Percentiles rank a stretch among this genome's conserved stretches.
These are phyloP conservation scores for Channa argus DNA, from an alignment of 2,113 vertebrate species.

Conservation along the genomic window DNA sequence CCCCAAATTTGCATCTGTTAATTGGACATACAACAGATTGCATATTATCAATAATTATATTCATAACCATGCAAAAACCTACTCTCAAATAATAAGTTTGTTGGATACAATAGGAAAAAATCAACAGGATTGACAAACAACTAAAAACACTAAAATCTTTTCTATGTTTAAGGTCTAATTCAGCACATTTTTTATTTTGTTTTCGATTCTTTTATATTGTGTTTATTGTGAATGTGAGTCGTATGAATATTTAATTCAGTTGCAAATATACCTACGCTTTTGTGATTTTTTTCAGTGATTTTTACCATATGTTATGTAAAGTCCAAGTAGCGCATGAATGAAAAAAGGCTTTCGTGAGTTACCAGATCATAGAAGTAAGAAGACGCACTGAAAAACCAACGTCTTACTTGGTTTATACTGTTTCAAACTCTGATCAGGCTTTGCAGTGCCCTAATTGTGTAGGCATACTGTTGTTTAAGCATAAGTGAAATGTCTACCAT, in stretches of 20 bases:
- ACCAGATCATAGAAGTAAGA: neutral
- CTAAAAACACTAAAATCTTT: neutral
- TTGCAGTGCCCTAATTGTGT: neutral
- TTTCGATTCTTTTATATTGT: neutral
- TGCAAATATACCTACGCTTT: neutral
- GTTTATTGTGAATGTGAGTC: too few species aligned
- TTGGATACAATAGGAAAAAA: too few species aligned
- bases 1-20: neutral
- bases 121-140: neutral
- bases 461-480: slow-evolving; percentile 7
- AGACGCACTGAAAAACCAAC: too few species aligned
- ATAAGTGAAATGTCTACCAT: slow-evolving; percentile 51
- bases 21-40: neutral
- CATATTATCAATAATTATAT: neutral
- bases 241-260: too few species aligned
- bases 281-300: neutral
- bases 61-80: too few species aligned
- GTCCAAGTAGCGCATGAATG: neutral
- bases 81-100: neutral
- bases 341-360: neutral
- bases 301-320: neutral
- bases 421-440: slow-evolving; percentile 5
- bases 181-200: neutral
- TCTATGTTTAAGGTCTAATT: neutral
- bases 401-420: neutral